Percentiles rank a stretch among this genome's conserved stretches.
Conservation (phyloP, 2,797 vertebrate genomes). For the Triplophysa yarkandensis region DNA sequence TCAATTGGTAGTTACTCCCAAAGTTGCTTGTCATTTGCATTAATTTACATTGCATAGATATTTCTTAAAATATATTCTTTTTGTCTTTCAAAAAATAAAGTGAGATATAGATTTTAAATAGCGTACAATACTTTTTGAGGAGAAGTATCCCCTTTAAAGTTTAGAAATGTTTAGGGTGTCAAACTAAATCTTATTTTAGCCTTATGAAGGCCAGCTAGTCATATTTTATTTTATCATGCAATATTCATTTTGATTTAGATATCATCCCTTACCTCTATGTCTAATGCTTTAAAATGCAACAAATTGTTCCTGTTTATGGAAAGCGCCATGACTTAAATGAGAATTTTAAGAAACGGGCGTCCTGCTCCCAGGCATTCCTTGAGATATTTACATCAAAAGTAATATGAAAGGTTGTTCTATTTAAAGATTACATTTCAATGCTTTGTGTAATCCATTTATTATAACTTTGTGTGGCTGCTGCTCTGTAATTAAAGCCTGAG, state of each 20-base stretch:
- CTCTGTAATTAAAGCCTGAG: slow-evolving; percentile 55
- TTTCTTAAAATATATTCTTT: too few species aligned
- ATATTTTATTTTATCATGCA: background rate
- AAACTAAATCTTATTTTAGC: too few species aligned
- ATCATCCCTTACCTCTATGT: background rate
- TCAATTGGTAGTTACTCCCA: too few species aligned
- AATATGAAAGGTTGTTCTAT: slow-evolving; percentile 37
- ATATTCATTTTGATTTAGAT: background rate
- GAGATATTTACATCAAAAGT: background rate
- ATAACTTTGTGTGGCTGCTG: slow-evolving; percentile 22
- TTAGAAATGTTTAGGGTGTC: too few species aligned
- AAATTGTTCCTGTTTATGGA: background rate
- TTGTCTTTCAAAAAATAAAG: too few species aligned
- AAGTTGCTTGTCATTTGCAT: too few species aligned
- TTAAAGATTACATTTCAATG: slow-evolving; percentile 14
- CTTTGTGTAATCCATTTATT: slow-evolving; percentile 40
- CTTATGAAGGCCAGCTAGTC: too few species aligned
- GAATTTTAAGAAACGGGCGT: background rate
- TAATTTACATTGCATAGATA: too few species aligned
- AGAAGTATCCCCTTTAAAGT: too few species aligned
- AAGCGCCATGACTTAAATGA: background rate
- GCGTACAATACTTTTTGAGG: too few species aligned
- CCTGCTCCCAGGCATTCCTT: background rate
- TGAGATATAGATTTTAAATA: too few species aligned
- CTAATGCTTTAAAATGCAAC: background rate